Evolutionary conservation across 37 sponge, comb jelly and placozoan genomes (phyloP).

Genomic region (Mnemiopsis leidyi): DNA sequence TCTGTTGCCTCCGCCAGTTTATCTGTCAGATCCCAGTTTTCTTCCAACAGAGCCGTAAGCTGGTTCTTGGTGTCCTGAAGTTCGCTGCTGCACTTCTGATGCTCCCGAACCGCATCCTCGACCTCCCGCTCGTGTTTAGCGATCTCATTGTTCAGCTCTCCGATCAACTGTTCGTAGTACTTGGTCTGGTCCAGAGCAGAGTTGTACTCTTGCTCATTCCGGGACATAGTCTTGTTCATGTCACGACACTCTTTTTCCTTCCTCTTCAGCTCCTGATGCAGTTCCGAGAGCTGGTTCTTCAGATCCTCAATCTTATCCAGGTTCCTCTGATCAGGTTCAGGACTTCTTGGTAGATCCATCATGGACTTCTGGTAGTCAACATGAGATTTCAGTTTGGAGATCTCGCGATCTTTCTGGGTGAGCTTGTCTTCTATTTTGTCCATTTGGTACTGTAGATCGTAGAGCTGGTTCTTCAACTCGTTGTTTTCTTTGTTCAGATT

Average conservation of each 20-base stretch:
- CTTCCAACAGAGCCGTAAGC: conserved; percentile 5
- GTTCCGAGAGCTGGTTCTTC: conserved; percentile 23
- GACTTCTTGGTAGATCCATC: not conserved
- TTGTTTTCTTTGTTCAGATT: conserved; percentile 60
- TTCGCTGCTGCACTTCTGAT: not conserved
- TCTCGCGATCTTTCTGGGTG: not conserved
- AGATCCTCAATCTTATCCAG: conserved; percentile 7
- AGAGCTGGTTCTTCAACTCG: conserved; percentile 52
- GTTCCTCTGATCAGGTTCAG: conserved; percentile 58
- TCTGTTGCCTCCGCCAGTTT: not conserved
- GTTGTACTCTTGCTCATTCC: conserved; percentile 12
- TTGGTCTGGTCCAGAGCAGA: not conserved
- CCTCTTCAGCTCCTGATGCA: conserved; percentile 16
- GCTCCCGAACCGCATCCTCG: not conserved
- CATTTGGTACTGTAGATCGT: conserved; percentile 38
- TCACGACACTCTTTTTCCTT: not conserved
- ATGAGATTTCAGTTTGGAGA: not conserved
- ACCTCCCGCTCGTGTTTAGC: conserved; percentile 9
- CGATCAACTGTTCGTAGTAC: conserved; percentile 53
- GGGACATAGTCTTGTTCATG: not conserved
- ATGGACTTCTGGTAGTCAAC: not conserved
- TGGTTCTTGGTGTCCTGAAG: conserved; percentile 42
- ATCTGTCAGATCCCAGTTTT: conserved; percentile 58
- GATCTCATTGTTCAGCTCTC: conserved; percentile 32
- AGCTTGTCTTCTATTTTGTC: not conserved